Conservation (phyloP, 23 tunicate genomes). For the Oikopleura vanhoeffeni region DNA sequence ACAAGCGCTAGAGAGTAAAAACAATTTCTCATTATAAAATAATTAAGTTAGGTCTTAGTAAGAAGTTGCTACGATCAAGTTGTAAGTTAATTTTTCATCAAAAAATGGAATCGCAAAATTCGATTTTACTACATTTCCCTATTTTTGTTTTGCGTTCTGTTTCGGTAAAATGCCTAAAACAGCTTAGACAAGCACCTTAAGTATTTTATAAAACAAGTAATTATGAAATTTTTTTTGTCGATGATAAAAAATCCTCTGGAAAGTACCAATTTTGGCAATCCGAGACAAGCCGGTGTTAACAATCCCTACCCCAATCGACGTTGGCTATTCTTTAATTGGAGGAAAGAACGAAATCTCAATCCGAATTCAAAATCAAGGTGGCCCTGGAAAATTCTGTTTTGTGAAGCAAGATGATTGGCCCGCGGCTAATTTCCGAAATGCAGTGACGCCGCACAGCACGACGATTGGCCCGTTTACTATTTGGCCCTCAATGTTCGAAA, state of each 20-base stretch:
- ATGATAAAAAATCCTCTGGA: neutral
- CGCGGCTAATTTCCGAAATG: constrained; percentile 42
- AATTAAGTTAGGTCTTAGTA: too few species aligned
- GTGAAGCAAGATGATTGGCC: constrained; percentile 57
- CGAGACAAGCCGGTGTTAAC: neutral
- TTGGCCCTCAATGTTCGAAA: constrained; percentile 57
- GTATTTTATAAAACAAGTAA: neutral
- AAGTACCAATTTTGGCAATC: neutral
- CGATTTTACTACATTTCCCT: neutral
- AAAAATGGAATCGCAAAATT: too few species aligned
- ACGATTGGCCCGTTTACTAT: constrained; percentile 17
- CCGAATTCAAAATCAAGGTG: constrained; percentile 46
- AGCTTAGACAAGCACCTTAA: neutral
- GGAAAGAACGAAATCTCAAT: constrained; percentile 34
- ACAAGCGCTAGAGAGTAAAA: too few species aligned
- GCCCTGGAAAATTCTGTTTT: constrained; percentile 64
- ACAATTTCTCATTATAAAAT: too few species aligned
- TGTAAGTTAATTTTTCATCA: too few species aligned
- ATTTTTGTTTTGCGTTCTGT: neutral
- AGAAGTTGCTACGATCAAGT: too few species aligned
- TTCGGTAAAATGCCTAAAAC: neutral
- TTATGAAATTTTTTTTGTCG: neutral
- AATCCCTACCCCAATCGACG: constrained; percentile 32
- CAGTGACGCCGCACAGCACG: neutral
- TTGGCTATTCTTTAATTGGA: constrained; percentile 51